Evolutionary conservation across 2,888 invertebrate genomes (phyloP).

Genomic region (Drosophila bunnanda): DNA sequence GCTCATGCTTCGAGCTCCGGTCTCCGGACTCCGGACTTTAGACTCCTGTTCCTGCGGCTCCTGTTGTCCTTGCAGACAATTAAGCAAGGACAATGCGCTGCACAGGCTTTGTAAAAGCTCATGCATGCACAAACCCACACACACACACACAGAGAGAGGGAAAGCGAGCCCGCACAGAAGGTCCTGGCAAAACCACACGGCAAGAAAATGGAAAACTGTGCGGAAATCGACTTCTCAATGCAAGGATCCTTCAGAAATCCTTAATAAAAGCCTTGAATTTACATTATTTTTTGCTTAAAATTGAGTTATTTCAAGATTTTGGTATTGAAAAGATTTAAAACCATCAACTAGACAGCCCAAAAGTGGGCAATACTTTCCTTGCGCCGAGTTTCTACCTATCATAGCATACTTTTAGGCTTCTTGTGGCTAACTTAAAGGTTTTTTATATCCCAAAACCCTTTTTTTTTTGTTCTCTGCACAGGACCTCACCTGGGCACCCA

Average conservation of each 20-base stretch:
- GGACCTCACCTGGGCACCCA: conserved; percentile 10
- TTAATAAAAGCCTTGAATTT: not conserved
- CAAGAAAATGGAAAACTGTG: not conserved
- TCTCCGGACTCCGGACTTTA: conserved; percentile 13
- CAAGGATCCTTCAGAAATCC: not conserved
- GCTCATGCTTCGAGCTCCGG: conserved; percentile 8
- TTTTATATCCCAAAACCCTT: not conserved
- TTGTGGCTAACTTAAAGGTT: not conserved
- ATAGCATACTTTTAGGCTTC: not conserved
- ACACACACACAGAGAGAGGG: no score
- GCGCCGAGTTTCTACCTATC: not conserved
- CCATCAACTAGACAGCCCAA: not conserved
- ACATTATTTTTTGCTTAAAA: not conserved
- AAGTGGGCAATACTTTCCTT: not conserved
- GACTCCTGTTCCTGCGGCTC: conserved; percentile 22
- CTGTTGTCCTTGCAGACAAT: conserved; percentile 70
- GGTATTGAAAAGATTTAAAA: not conserved
- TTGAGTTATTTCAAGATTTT: not conserved
- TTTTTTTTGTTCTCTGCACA: not conserved
- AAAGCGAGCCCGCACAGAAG: not conserved
- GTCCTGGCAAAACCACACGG: conserved; percentile 16
- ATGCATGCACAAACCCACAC: conserved; percentile 46
- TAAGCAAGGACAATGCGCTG: conserved; percentile 73
- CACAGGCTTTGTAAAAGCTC: conserved; percentile 58
- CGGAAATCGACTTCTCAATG: not conserved